Conservation (phyloP, 92 coral and sea anemone species). For the Anthopleura xanthogrammica region DNA sequence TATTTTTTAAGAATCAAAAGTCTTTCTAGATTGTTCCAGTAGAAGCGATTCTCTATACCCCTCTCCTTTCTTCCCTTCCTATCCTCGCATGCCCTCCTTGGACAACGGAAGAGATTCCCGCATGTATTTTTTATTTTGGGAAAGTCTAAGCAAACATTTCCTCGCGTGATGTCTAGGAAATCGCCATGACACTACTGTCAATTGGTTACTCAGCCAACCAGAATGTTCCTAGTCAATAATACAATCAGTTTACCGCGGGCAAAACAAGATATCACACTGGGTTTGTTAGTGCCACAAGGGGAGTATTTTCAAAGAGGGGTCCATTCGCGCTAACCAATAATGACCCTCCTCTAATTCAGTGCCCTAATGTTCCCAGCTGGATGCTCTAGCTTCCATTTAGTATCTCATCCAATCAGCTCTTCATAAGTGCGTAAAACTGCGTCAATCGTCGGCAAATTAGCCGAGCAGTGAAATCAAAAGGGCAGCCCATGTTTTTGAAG, state of each 20-base stretch:
- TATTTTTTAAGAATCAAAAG: background rate
- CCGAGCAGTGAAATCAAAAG: background rate
- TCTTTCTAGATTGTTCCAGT: background rate
- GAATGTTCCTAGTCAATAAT: background rate
- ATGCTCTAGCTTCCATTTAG: background rate
- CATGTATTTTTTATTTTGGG: background rate
- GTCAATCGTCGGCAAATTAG: conserved; percentile 29
- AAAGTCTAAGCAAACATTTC: background rate
- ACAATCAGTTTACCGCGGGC: background rate
- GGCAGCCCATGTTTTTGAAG: background rate
- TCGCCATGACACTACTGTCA: background rate
- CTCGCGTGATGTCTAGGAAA: background rate
- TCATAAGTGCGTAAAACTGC: background rate
- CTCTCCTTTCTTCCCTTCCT: background rate
- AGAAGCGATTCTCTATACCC: no score
- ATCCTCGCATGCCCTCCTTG: background rate
- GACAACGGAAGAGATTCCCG: background rate
- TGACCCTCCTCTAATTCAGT: conserved; percentile 2
- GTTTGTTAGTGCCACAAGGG: background rate
- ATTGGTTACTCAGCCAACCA: background rate
- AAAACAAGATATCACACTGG: background rate
- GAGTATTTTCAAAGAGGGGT: conserved; percentile 24
- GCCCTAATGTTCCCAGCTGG: conserved; percentile 12
- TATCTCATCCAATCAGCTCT: conserved; percentile 10
- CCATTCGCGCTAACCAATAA: background rate